Base-by-base conservation (phyloP, 2,888 invertebrate genomes). In the Sarcophaga subvicina region DNA sequence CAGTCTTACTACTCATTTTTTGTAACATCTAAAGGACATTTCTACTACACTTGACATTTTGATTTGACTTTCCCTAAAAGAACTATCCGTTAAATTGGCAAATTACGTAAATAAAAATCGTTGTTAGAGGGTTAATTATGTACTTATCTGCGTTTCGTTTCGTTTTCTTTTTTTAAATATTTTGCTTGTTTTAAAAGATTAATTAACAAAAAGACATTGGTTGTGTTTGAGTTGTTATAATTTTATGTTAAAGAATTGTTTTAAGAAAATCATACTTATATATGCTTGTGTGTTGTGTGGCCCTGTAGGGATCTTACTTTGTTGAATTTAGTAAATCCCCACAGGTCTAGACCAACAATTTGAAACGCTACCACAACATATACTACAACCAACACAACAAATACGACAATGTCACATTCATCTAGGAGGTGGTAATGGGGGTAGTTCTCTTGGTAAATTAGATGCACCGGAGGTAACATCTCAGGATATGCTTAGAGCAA, bases 361-460 rank as follows among this genome's bases (percentile, higher is more conserved):
- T 88, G 90, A 91, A 89, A 91, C 91, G 91, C 91, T 92, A 91
- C 92, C 98, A 94, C 96, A 96, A 94, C 88, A 87, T 83, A 87
- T 83, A 70, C 77, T 75, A 73, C 84, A 84, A 81, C 54, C 88
- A 86, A 86, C 89, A 89, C 91, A 90, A 89, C 91, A 91, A 91
- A 91, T 92, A 92, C 93, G 98, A 94, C 96, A 96, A 94, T 98
- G 98, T 95, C 92, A 92, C 90, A 98, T 98, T 95, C 98, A 98
- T 95, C 97, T 98, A 93, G 98, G 98, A 91, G 95, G 96, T 70
- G 96, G 94, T 82, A 91, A 94, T 84, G 93, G 94, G 47, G 91
- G 94, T 86, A 94, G 91, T 76, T 94, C 95, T 88, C 94, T 96
- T 91, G 96, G 96, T 92, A 94, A 94, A 93, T 94, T 96, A 87